Conservation (phyloP, 2,888 invertebrate genomes). For the Morpho helenor region DNA sequence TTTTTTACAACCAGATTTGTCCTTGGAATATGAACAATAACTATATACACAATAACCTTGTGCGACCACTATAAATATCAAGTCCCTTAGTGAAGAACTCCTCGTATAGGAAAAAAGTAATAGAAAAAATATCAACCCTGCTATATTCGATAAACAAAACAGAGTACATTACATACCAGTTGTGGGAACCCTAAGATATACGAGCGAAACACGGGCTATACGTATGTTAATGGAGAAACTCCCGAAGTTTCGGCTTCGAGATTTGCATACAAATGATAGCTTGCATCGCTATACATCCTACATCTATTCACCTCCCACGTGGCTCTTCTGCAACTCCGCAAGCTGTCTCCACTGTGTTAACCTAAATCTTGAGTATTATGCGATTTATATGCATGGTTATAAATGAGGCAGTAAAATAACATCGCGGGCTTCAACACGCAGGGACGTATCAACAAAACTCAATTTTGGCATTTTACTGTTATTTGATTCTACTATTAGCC, state of each 20-base stretch:
- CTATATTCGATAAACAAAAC: too few relatives aligned
- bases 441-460: too few relatives aligned
- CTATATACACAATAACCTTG: too few relatives aligned
- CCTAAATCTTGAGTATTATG: conserved; percentile 7
- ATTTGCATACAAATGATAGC: conserved; percentile 33
- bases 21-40: too few relatives aligned
- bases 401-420: not conserved
- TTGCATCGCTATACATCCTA: conserved; percentile 19
- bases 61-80: too few relatives aligned
- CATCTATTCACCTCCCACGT: conserved; percentile 22
- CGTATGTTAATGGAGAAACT: conserved; percentile 29
- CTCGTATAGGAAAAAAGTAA: too few relatives aligned
- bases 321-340: conserved; percentile 14
- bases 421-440: too few relatives aligned
- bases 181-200: conserved; percentile 20
- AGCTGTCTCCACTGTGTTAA: conserved; percentile 16
- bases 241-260: conserved; percentile 26
- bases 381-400: not conserved
- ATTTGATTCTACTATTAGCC: too few relatives aligned
- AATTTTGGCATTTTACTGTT: too few relatives aligned
- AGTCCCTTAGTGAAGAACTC: too few relatives aligned
- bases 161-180: not conserved
- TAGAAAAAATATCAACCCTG: too few relatives aligned
- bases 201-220: conserved; percentile 27
- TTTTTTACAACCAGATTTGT: too few relatives aligned